These are phyloP conservation scores for Hyles vespertilio DNA, from an alignment of 1,140 invertebrate species.

Conservation along the genomic window DNA sequence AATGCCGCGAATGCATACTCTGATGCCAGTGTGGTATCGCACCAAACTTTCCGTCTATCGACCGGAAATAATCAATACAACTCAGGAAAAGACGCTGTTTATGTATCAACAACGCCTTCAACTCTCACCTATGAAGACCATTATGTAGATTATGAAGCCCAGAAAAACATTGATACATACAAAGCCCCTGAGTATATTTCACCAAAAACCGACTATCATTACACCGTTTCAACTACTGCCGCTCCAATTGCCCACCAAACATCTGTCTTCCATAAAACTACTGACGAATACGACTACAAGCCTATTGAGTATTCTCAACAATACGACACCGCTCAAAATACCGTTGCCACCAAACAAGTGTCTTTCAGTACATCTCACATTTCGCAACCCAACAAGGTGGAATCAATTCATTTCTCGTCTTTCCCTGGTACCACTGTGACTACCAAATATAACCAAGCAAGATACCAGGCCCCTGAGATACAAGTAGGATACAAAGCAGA, in stretches of 20 bases:
- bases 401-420: conserved; percentile 43
- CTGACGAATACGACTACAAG: conserved; percentile 40
- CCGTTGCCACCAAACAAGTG: conserved; percentile 24
- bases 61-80: conserved; percentile 29
- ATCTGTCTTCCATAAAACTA: conserved; percentile 22
- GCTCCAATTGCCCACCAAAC: conserved; percentile 38
- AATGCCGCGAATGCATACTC: conserved; percentile 45
- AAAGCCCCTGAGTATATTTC: conserved; percentile 59
- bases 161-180: conserved; percentile 36
- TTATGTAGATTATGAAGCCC: conserved; percentile 47
- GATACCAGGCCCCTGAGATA: conserved; percentile 52
- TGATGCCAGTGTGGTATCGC: conserved; percentile 59
- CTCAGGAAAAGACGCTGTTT: conserved; percentile 41
- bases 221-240: conserved; percentile 39
- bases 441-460: conserved; percentile 41
- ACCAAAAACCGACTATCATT: conserved; percentile 46
- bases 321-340: conserved; percentile 32
- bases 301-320: conserved; percentile 37
- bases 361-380: conserved; percentile 31
- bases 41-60: conserved; percentile 55
- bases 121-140: conserved; percentile 60
- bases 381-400: conserved; percentile 33
- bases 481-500: conserved; percentile 55
- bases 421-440: conserved; percentile 30
- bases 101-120: conserved; percentile 59